Base-by-base conservation (phyloP, 2,888 invertebrate species). In the Tolmerus cingulatus region DNA sequence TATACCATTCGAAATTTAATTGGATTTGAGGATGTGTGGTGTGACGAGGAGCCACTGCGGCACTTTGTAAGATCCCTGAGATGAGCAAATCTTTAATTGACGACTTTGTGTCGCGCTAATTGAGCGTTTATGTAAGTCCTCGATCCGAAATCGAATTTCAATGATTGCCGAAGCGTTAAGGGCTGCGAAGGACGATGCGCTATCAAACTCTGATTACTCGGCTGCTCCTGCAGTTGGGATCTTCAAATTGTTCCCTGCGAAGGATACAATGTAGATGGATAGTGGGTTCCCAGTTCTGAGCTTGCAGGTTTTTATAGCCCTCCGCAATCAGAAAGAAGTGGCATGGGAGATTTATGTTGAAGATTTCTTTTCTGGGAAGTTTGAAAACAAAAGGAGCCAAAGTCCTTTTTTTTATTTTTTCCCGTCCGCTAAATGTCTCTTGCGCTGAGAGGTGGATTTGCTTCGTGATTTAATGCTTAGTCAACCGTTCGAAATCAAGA, bases 1-100 rank as follows among this genome's bases (percentile, higher is more conserved):
- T 66, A 30, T 30, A 23, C 51, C 51, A 14, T 79, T 79, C 51
- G 51, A 79, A 79, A 79, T 79, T 79, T 79, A 79, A 79, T 79
- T 79, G 79, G 79, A 79, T 79, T 79, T 79, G 16, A 46, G 46
- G 51, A 79, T 78, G 55, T 79, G 79, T 79, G 78, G 27, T 23
- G 51, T 34, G 37, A 34, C 51, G 51, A 4, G 51, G 27, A n/a
- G 79, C 23, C 30, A n/a, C 79, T 79, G 30, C 19, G 51, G 79
- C 79, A 51, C 79, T 79, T 79, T 79, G 79, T 46, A 79, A 79
- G 79, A 79, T 51, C 27, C 12, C 51, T 79, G 46, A 79, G 79
- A 79, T 55, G 79, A 30, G 51, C 79, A 79, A 79, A 79, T 79
- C 51, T 79, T 30, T 79, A 79, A 79, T 79, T 51, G 79, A 51